phyloP scores from a whole-genome alignment of 1,140 invertebrate genomes.

The Microvelia longipes region DNA sequence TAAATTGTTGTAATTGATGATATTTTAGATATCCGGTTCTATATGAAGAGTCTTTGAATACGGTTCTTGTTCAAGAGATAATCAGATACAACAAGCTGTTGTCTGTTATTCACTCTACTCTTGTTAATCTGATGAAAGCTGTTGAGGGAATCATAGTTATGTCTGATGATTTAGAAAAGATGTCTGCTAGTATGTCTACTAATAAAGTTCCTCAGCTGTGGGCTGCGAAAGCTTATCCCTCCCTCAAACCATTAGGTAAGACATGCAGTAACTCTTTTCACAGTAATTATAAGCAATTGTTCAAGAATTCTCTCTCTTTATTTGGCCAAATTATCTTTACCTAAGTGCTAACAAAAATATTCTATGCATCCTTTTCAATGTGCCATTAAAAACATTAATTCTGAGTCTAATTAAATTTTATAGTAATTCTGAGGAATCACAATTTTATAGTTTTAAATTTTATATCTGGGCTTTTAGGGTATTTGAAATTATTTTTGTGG shows the following conservation, averaged over 20 bases:
- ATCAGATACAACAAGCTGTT: conserved; percentile 57
- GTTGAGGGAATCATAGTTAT: conserved; percentile 62
- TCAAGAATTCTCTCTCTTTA: too few species aligned
- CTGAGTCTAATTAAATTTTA: too few species aligned
- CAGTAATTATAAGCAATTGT: too few species aligned
- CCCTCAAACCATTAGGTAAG: conserved; percentile 61
- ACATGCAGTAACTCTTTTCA: too few species aligned
- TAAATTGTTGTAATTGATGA: conserved; percentile 3
- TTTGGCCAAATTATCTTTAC: too few species aligned
- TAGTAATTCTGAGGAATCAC: too few species aligned
- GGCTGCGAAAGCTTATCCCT: conserved; percentile 57
- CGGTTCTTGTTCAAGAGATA: conserved; percentile 64
- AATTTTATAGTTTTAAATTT: too few species aligned
- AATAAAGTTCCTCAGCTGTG: conserved; percentile 55
- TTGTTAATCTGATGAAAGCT: conserved; percentile 53
- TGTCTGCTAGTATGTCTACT: conserved; percentile 42
- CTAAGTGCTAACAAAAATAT: too few species aligned
- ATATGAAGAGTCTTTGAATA: conserved; percentile 70
- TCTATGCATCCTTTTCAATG: too few species aligned
- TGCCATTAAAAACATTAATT: too few species aligned
- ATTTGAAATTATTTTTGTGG: too few species aligned
- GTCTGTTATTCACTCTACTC: conserved; percentile 38
- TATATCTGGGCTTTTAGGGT: too few species aligned
- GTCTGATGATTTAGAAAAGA: conserved; percentile 55
- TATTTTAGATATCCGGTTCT: conserved; percentile 50